phyloP scores from a whole-genome alignment of 1,140 invertebrate species.

The Zaprionus taronus region DNA sequence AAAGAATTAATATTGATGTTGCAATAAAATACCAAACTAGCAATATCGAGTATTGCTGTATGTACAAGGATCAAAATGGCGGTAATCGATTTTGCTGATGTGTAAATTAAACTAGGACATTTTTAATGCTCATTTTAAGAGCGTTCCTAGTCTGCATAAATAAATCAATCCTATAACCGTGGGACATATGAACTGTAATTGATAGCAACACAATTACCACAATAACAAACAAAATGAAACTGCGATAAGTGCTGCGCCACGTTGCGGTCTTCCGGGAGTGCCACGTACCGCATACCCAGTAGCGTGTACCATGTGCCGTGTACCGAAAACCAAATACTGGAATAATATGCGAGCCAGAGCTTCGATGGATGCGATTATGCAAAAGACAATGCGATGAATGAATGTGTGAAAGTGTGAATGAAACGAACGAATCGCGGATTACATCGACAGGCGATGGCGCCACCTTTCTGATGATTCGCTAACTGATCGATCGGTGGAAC shows the following conservation, averaged over 20 bases:
- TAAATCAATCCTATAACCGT: conserved; percentile 61
- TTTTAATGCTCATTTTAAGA: not conserved
- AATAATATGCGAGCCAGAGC: conserved; percentile 19
- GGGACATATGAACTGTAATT: conserved; percentile 53
- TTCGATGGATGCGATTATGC: conserved; percentile 52
- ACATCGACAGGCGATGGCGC: conserved; percentile 41
- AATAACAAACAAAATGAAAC: conserved; percentile 33
- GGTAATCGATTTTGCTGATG: not conserved
- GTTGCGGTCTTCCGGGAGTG: conserved; percentile 66
- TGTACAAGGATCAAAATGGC: not conserved
- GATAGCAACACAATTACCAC: conserved; percentile 39
- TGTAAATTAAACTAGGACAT: not conserved
- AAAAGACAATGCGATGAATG: conserved; percentile 37
- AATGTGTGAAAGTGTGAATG: conserved; percentile 1
- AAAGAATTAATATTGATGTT: not conserved
- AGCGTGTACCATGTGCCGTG: not conserved
- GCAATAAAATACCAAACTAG: not conserved
- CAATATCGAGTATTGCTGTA: not conserved
- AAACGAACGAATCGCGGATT: conserved; percentile 11
- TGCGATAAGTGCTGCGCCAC: conserved; percentile 34
- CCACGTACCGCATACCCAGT: conserved; percentile 3
- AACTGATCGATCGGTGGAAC: conserved; percentile 53
- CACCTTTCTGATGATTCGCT: conserved; percentile 44
- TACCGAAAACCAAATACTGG: conserved; percentile 1
- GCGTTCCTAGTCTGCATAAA: conserved; percentile 11